A percentile compares a stretch with the other conserved stretches of the same genome.
These are phyloP conservation scores for Epirrita christyi DNA, from an alignment of 2,888 invertebrate species.

Conservation along the genomic window DNA sequence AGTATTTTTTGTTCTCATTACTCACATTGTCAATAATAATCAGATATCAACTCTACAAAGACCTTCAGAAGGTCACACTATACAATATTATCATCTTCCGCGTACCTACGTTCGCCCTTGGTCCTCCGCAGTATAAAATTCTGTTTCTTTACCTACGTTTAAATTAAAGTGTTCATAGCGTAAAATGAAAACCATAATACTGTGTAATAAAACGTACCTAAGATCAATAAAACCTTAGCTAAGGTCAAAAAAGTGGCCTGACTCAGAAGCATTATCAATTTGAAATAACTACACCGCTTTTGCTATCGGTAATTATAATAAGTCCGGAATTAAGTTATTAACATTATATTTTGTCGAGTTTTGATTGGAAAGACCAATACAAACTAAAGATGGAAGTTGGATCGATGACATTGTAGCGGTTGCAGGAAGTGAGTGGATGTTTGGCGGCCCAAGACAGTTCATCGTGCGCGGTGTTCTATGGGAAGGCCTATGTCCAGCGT, in stretches of 20 bases:
- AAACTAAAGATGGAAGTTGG: no score
- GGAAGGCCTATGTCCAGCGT: no score
- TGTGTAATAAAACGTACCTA: conserved; percentile 28
- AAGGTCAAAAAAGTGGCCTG: conserved; percentile 41
- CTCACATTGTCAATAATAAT: conserved; percentile 5
- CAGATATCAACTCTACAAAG: conserved; percentile 38
- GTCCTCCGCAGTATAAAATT: conserved; percentile 15
- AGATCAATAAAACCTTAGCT: conserved; percentile 42
- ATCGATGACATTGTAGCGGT: no score
- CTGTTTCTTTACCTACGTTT: conserved; percentile 20
- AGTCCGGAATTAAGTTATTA: not conserved
- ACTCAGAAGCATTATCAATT: conserved; percentile 27
- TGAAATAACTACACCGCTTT: conserved; percentile 7
- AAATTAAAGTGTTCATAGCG: conserved; percentile 20
- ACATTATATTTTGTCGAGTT: no score
- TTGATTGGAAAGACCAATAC: no score
- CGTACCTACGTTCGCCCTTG: conserved; percentile 22
- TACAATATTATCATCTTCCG: conserved; percentile 46
- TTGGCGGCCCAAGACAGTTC: no score
- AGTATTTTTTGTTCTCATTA: not conserved
- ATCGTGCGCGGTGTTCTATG: no score
- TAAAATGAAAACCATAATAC: conserved; percentile 16
- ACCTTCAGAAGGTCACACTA: conserved; percentile 45
- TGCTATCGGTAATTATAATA: conserved; percentile 7
- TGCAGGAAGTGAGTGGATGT: no score